Base-by-base conservation (phyloP, 2,888 invertebrate species). In the Selenia dentaria region DNA sequence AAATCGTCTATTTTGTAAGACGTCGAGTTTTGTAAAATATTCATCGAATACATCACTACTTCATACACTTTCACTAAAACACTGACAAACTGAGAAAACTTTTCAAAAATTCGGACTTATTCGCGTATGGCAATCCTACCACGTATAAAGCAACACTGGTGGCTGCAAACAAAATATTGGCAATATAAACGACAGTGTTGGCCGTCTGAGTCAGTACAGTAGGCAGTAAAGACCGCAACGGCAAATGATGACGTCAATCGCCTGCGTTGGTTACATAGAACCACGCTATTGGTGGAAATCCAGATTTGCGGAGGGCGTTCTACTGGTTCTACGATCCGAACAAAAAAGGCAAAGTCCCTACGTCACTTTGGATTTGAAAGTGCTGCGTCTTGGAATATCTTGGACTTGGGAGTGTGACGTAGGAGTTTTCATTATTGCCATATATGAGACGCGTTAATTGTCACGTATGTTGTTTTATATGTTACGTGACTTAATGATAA, bases 1-100 rank as follows among this genome's bases (percentile, higher is more conserved):
- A 89, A 89, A 52, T 81, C 83, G 51, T 87, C 81, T 16, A 88
- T 81, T 33, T 74, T 77, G 22, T 84, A 75, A 67, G 78, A 79
- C 10, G 25, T 6, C 10, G 54, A 24, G 37, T 44, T 51, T 34
- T 56, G 47, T 36, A 56, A 39, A 54, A 83, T 71, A 59, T 74
- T 74, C 49, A 76, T 80, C 1, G 83, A 69, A 68, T 80, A 80
- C 88, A 88, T 88, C 44, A 52, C 75, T 41, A 5, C 5, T 34
- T 9, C 24, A 45, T 36, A 33, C 18, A 31, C 33, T 37, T 32
- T 44, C 45, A 54, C 35, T 27, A 44, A 20, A 52, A 49, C 40
- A 41, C 12, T 24, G 43, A 51, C 31, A 43, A 12, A 33, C 33
- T 31, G 1, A 0, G n/a, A 20, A 32, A 20, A 49, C 31, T 31